A percentile compares a stretch with the other conserved stretches of the same genome.
Evolutionary conservation across 1,140 invertebrate genomes (phyloP).

Genomic region (Zaprionus camerounensis): DNA sequence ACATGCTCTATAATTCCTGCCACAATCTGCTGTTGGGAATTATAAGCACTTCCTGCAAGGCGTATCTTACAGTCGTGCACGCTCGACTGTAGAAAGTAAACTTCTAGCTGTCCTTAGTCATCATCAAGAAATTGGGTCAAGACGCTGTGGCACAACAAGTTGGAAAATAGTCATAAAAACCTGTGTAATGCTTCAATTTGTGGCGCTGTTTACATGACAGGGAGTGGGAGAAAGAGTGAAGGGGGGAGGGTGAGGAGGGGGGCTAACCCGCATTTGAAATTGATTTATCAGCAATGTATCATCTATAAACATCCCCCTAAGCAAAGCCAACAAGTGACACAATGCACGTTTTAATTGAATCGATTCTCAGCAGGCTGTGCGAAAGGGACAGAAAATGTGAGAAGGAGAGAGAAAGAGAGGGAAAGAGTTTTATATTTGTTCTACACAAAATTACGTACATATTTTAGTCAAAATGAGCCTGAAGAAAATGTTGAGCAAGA

Average conservation of each 20-base stretch:
- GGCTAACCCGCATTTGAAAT: slow-evolving; percentile 44
- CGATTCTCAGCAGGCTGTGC: slow-evolving; percentile 15
- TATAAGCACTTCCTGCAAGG: too few species aligned
- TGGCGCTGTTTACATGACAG: slow-evolving; percentile 28
- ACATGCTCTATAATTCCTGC: too few species aligned
- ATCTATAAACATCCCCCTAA: neutral
- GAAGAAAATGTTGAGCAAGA: slow-evolving; percentile 43
- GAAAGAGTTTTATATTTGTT: slow-evolving; percentile 2
- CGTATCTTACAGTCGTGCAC: too few species aligned
- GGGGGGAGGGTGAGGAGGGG: neutral
- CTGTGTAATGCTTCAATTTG: slow-evolving; percentile 45
- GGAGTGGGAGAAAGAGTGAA: too few species aligned
- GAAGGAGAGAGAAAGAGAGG: neutral
- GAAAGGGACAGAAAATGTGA: neutral
- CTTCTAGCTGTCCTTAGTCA: slow-evolving; percentile 57
- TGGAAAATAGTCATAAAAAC: slow-evolving; percentile 19
- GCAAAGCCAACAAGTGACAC: neutral
- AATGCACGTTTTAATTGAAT: slow-evolving; percentile 27
- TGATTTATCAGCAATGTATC: slow-evolving; percentile 40
- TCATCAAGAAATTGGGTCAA: slow-evolving; percentile 45
- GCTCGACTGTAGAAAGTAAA: too few species aligned
- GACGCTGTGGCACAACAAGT: slow-evolving; percentile 8
- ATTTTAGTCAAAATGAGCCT: slow-evolving; percentile 42
- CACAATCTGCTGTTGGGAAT: too few species aligned
- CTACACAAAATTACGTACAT: neutral